Evolutionary conservation across 2,797 vertebrate species (phyloP).

Genomic region (Peromyscus eremicus): DNA sequence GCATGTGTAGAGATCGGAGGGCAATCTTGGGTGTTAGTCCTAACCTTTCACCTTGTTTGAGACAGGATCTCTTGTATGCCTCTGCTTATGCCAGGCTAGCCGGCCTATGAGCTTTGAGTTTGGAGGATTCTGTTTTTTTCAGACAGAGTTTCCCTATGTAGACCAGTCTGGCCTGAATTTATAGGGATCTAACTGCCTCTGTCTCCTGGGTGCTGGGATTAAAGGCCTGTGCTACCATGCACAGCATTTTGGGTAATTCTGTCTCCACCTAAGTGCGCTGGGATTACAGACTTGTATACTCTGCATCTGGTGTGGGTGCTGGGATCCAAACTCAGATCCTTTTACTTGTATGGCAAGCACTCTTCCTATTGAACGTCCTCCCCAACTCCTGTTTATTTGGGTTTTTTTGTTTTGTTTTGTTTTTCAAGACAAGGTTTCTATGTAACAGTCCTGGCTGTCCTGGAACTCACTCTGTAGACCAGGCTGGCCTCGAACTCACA

Average conservation of each 20-base stretch:
- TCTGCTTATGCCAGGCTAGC: neutral
- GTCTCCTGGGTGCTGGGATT: neutral
- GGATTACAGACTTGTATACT: neutral
- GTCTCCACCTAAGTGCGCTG: neutral
- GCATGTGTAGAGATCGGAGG: neutral
- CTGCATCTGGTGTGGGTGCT: neutral
- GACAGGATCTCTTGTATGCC: neutral
- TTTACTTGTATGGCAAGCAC: neutral
- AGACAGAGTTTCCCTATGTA: neutral
- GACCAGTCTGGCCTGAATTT: neutral
- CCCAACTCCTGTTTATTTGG: neutral
- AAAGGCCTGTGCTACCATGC: neutral
- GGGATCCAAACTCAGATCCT: neutral
- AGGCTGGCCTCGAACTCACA: neutral
- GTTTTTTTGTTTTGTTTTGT: neutral
- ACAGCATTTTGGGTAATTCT: neutral
- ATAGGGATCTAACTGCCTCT: neutral
- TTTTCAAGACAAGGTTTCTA: neutral
- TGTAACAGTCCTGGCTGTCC: neutral
- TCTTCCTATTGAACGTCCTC: neutral
- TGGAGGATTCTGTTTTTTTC: neutral
- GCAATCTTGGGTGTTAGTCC: neutral
- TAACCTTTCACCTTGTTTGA: neutral
- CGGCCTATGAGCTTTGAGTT: neutral
- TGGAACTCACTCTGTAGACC: neutral